Conservation (phyloP, 2,113 vertebrate genomes). For the Tringa solitaria region DNA sequence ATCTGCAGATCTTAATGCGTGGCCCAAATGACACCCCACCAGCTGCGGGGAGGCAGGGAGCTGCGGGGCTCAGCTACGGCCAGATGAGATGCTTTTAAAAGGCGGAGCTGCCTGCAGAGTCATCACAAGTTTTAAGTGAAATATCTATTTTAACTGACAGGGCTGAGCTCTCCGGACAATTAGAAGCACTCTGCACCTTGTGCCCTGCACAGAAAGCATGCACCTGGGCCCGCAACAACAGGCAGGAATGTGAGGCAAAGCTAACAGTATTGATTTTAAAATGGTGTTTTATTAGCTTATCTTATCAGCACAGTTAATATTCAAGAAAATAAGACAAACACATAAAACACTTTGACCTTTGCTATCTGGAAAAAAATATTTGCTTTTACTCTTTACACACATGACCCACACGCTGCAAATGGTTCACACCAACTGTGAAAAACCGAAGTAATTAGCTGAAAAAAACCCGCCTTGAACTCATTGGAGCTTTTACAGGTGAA, state of each 20-base stretch:
- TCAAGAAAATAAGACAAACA: constrained; percentile 54
- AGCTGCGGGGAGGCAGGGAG: neutral
- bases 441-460: neutral
- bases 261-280: constrained; percentile 56
- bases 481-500: neutral
- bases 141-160: neutral
- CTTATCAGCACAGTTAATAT: constrained; percentile 64
- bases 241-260: constrained; percentile 21
- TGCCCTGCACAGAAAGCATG: neutral
- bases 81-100: neutral
- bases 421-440: neutral
- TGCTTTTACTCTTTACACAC: constrained; percentile 47
- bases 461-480: neutral
- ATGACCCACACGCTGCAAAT: neutral
- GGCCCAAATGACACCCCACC: neutral
- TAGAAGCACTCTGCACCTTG: neutral
- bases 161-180: neutral
- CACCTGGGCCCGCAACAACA: neutral
- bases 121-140: neutral
- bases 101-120: neutral
- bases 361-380: constrained; percentile 61
- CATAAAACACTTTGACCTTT: constrained; percentile 48
- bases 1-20: neutral
- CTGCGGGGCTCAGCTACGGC: neutral
- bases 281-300: constrained; percentile 59